Evolutionary conservation across 2,888 invertebrate species (phyloP).

Genomic region (Ophion slaviceki): DNA sequence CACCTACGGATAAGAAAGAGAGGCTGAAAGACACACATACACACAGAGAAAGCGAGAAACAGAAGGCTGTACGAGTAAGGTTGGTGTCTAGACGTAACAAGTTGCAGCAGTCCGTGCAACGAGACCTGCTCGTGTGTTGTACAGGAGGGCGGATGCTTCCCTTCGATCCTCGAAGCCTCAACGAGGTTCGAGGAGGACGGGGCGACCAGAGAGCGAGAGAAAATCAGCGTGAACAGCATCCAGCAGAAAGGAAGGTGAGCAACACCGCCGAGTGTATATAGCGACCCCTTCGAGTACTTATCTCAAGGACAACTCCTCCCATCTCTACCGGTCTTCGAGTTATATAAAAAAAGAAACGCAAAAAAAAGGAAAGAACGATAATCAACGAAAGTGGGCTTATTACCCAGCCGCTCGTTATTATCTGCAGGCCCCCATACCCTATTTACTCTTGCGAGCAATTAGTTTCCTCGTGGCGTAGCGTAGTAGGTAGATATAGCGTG

Average conservation of each 20-base stretch:
- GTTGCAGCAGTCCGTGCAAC: constrained; percentile 61
- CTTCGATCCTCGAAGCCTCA: constrained; percentile 54
- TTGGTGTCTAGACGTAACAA: constrained; percentile 65
- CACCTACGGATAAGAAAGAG: constrained; percentile 59
- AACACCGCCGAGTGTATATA: constrained; percentile 57
- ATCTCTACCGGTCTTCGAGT: constrained; percentile 67
- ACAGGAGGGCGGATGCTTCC: constrained; percentile 56
- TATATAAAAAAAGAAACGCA: constrained; percentile 28
- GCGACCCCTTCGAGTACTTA: constrained; percentile 62
- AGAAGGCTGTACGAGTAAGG: constrained; percentile 52
- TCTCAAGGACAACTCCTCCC: constrained; percentile 70
- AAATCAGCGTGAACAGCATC: constrained; percentile 53
- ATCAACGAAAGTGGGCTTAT: constrained; percentile 73
- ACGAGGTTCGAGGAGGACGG: constrained; percentile 29
- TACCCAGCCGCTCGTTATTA: constrained; percentile 71
- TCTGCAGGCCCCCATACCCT: constrained; percentile 68
- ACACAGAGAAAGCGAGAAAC: constrained; percentile 4
- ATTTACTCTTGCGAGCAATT: constrained; percentile 71
- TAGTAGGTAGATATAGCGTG: constrained; percentile 33
- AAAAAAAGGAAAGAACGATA: constrained; percentile 65
- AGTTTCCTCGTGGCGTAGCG: constrained; percentile 64
- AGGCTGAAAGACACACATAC: constrained; percentile 2
- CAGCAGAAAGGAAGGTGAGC: constrained; percentile 50
- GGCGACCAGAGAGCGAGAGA: constrained; percentile 15
- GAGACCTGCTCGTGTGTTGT: constrained; percentile 56